A percentile compares a stretch with the other conserved stretches of the same genome.
Evolutionary conservation across 2,113 vertebrate species (phyloP).

Genomic region (Nerophis lumbriciformis): DNA sequence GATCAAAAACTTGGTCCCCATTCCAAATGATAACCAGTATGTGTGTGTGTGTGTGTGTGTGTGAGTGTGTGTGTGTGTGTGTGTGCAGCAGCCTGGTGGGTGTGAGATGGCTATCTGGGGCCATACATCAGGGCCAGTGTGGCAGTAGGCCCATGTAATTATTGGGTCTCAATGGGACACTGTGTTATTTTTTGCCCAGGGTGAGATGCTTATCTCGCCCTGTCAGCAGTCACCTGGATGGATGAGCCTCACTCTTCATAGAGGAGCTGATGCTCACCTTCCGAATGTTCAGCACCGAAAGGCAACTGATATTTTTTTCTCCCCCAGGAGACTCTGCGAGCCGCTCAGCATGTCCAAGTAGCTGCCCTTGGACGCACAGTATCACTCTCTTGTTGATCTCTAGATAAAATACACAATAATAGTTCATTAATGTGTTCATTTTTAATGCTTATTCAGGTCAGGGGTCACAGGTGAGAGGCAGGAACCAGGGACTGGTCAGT

Average conservation of each 20-base stretch:
- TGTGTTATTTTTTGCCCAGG: conserved; percentile 74
- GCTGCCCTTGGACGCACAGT: not conserved
- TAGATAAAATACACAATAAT: not conserved
- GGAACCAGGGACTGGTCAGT: too few species aligned
- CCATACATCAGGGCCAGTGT: conserved; percentile 69
- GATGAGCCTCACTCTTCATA: conserved; percentile 54
- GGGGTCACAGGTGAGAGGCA: not conserved
- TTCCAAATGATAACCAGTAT: not conserved
- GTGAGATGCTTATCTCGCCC: conserved; percentile 74
- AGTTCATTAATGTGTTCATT: too few species aligned
- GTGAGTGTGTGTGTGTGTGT: not conserved
- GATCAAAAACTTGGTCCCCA: too few species aligned
- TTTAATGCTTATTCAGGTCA: too few species aligned
- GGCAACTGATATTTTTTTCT: conserved; percentile 40
- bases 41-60: not conserved
- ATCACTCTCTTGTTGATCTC: conserved; percentile 3
- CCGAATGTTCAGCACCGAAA: conserved; percentile 38
- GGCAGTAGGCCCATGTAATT: conserved; percentile 68
- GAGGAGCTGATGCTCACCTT: conserved; percentile 43
- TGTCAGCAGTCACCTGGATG: conserved; percentile 72
- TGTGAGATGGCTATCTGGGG: conserved; percentile 71
- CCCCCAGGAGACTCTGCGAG: not conserved
- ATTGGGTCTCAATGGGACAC: conserved; percentile 71
- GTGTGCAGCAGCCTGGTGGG: conserved; percentile 30
- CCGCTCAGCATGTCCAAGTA: too few species aligned